A percentile compares a stretch with the other conserved stretches of the same genome.
These are phyloP conservation scores for Psilopsiagon aymara DNA, from an alignment of 2,113 vertebrate genomes.

Conservation along the genomic window DNA sequence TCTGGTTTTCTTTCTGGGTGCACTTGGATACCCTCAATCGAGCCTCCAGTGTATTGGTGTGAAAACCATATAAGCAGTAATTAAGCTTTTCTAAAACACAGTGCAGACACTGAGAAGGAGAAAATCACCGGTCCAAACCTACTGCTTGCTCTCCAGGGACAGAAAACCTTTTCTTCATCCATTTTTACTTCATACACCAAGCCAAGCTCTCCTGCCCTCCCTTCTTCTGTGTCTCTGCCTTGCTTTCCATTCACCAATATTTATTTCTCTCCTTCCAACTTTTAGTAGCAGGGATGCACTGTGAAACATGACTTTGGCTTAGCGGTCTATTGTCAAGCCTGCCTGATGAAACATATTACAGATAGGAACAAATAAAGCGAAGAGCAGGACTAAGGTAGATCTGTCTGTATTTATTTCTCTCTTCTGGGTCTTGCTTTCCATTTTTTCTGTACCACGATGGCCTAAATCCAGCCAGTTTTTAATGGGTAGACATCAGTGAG, in stretches of 20 bases:
- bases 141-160: background rate
- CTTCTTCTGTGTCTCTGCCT: background rate
- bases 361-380: background rate
- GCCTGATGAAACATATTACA: background rate
- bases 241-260: background rate
- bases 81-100: background rate
- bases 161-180: background rate
- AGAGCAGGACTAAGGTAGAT: background rate
- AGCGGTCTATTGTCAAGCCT: background rate
- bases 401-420: conserved; percentile 22
- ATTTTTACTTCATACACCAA: background rate
- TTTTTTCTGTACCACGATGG: background rate
- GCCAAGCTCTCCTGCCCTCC: background rate
- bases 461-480: background rate
- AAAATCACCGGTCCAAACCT: background rate
- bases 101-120: background rate
- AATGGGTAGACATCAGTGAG: background rate
- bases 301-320: background rate
- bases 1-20: background rate
- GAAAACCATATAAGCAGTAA: background rate
- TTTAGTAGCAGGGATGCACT: background rate
- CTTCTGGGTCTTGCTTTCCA: background rate
- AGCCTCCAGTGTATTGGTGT: background rate
- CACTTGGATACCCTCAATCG: fast-evolving
- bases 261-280: background rate